These are phyloP conservation scores for Phymanthus crucifer DNA, from an alignment of 92 coral and sea anemone genomes.

Conservation along the genomic window DNA sequence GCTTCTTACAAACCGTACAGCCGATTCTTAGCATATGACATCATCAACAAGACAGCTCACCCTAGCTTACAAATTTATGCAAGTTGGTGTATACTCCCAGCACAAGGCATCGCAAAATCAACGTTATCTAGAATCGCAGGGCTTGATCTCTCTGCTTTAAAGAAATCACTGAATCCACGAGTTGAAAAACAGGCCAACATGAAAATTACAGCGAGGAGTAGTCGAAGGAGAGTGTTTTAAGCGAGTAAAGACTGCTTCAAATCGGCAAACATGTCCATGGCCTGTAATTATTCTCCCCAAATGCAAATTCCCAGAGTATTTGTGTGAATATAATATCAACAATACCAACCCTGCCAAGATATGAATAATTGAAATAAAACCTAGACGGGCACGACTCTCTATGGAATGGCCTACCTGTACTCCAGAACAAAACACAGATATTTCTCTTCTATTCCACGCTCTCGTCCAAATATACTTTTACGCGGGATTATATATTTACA, in stretches of 20 bases:
- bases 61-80: slow-evolving; percentile 13
- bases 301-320: slow-evolving; percentile 24
- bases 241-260: slow-evolving; percentile 3
- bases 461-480: slow-evolving; percentile 3
- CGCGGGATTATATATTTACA: slow-evolving; percentile 16
- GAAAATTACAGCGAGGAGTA: neutral
- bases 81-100: slow-evolving; percentile 12
- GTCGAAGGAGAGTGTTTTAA: slow-evolving; percentile 1
- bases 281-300: slow-evolving; percentile 23
- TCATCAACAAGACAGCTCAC: slow-evolving; percentile 12
- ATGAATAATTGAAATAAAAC: slow-evolving; percentile 32
- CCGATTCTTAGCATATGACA: slow-evolving; percentile 1
- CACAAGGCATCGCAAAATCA: neutral
- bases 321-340: slow-evolving; percentile 7
- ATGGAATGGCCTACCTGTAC: slow-evolving; percentile 26
- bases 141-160: neutral
- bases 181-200: neutral
- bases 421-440: slow-evolving; percentile 11
- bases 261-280: neutral
- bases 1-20: neutral
- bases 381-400: slow-evolving; percentile 4
- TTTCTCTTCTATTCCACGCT: neutral
- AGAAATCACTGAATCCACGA: neutral
- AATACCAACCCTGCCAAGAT: slow-evolving; percentile 11
- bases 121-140: neutral